Base-by-base conservation (phyloP, 2,113 vertebrate species). In the Pogonocichla stellata region DNA sequence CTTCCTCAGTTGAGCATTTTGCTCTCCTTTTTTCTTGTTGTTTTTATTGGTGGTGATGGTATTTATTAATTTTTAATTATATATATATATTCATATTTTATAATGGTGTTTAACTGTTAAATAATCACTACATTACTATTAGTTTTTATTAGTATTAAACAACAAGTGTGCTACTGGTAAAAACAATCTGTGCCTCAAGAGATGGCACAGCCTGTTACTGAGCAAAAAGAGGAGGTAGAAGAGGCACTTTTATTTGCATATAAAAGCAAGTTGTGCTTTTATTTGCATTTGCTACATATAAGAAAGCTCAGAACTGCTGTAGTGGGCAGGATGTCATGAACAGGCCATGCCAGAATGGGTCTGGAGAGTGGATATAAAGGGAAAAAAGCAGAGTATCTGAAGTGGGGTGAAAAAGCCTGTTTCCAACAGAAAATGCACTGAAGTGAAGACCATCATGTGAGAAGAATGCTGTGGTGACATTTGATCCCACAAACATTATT, bases 401-500 rank as follows among this genome's bases (percentile, higher is more conserved):
- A 93, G 81, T 12, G 19, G 6, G 38, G 23, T 92, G 73, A 74
- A 83, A 83, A 75, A 17, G 4, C 10, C 10, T 62, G 24, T 86
- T 94, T 83, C 33, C 12, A 62, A n/a, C 31, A 31, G 31, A 88
- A 94, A 92, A 77, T 29, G 34, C 14, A n/a, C 22, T 64, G 53
- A 92, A 92, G 51, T 29, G 78, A 69, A 86, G 40, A 54, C 20
- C 38, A 12, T 43, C n/a, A 24, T 23, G 29, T 0, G 0, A 65
- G 69, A 25, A 92, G 60, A 91, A 71, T 54, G 57, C 16, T 72
- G 40, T 54, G 78, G 43, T 8, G 31, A 70, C 62, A 45, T 87
- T 91, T 92, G 70, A 18, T 60, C 50, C 87, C 65, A 72, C 65
- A 87, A 87, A 85, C 19, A 25, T 64, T 71, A 61, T 62, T 93